Conservation (phyloP, 2,888 invertebrate species). For the Nymphalis c-album region DNA sequence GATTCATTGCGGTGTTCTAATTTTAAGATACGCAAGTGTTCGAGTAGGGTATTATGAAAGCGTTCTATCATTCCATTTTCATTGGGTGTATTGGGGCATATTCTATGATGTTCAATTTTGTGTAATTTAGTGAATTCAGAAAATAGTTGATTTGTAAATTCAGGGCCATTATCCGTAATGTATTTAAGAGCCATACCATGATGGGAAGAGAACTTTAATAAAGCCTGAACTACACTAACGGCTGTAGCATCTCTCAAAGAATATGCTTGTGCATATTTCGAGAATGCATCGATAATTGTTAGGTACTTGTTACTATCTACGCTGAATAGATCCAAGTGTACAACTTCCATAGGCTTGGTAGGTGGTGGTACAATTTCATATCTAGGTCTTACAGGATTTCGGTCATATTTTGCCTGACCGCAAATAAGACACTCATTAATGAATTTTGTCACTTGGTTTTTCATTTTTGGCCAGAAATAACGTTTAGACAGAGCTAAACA, state of each 20-base stretch:
- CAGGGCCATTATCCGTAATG: too few species aligned
- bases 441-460: constrained; percentile 38
- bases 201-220: too few species aligned
- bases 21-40: neutral
- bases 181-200: too few species aligned
- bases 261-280: neutral
- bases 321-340: neutral
- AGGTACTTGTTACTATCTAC: constrained; percentile 15
- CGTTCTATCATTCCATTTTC: too few species aligned
- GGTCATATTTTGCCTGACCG: constrained; percentile 36
- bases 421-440: constrained; percentile 37
- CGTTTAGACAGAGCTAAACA: constrained; percentile 36
- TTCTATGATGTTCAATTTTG: too few species aligned
- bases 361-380: constrained; percentile 32
- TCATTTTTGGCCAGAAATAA: constrained; percentile 45
- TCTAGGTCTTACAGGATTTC: constrained; percentile 33
- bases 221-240: too few species aligned
- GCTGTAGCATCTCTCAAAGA: too few species aligned
- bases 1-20: neutral
- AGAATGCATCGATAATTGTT: constrained; percentile 22
- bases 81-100: too few species aligned
- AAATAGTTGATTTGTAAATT: too few species aligned
- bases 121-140: too few species aligned
- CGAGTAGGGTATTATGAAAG: too few species aligned
- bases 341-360: constrained; percentile 7